Evolutionary conservation across 35 echinoderm and acorn worm species (phyloP), one percentile per base, ranked within the genome.

Genomic region (Hemicentrotus pulcherrimus): DNA sequence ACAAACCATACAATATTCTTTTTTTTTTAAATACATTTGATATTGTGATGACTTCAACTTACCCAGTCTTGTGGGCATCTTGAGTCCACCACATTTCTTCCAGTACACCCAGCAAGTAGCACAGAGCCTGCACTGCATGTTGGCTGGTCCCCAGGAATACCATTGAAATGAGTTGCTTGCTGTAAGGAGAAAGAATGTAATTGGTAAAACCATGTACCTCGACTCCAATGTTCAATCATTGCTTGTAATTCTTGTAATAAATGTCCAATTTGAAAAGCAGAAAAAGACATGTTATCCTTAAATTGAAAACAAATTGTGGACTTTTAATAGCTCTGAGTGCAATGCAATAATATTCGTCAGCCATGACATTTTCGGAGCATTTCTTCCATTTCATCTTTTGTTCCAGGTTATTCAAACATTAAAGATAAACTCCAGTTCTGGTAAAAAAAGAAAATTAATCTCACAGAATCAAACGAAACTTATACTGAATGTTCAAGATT

Each of bases 71-170:
- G 98, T 99, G 19, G 98, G 98, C 98, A 99, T 99, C 47, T 99
- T 99, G 24, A 99, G 97, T 32, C 98, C 98, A 45, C 98, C 98
- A 94, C 97, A 99, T 94, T 99, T 99, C 94, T 99, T 99, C 98
- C 98, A 99, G 87, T 99, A 99, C 18, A 98, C 96, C 98, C 98
- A 99, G 78, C 98, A 99, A 28, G 98, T 95, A 32, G 98, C 98
- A 96, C 98, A 99, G 47, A 99, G 97, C 32, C 98, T 45, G 87
- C 98, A 99, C 95, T 99, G 98, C 98, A 99, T 99, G 96, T 99
- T 99, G 70, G 98, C 98, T 94, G 98, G 98, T 60, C 98, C 98
- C 98, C 98, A 99, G 6, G 98, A 99, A 94, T 99, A 99, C 98
- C 98, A 99, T 94, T 99, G 98, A 70, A 98, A 98, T n/a, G 98